phyloP scores from a whole-genome alignment of 1,140 invertebrate genomes.

The Micrasema longulum region DNA sequence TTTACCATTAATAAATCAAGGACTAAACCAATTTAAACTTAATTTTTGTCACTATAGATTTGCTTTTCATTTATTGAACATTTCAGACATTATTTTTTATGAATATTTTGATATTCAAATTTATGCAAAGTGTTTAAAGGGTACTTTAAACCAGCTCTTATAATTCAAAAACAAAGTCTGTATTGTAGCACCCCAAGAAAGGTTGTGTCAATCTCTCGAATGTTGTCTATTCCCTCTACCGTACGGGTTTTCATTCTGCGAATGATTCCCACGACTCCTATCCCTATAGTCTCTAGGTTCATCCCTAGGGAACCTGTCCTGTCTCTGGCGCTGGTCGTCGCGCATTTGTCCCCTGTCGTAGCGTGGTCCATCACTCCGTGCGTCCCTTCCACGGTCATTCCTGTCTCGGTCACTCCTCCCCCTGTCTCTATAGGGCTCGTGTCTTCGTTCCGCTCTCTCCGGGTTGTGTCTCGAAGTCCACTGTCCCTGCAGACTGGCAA shows the following conservation, averaged over 20 bases:
- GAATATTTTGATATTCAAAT: no score
- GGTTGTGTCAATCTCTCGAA: slow-evolving; percentile 18
- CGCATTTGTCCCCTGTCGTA: background rate
- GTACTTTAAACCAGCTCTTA: no score
- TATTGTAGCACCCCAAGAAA: background rate
- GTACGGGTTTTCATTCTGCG: background rate
- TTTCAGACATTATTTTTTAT: no score
- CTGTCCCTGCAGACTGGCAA: slow-evolving; percentile 65
- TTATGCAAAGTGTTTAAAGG: no score
- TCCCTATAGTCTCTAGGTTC: slow-evolving; percentile 16
- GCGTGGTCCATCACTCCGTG: background rate
- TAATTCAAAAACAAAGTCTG: no score
- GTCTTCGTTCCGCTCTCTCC: slow-evolving; percentile 23
- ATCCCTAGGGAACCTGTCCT: slow-evolving; percentile 4
- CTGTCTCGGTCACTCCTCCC: background rate
- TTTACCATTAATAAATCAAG: no score
- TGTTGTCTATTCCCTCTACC: slow-evolving; percentile 11
- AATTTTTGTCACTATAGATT: no score
- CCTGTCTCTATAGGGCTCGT: slow-evolving; percentile 41
- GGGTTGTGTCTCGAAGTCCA: slow-evolving; percentile 62
- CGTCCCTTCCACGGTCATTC: slow-evolving; percentile 2
- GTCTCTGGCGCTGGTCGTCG: slow-evolving; percentile 12
- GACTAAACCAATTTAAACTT: no score
- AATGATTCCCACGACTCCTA: background rate
- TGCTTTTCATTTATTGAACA: no score